Evolutionary conservation across 35 echinoderm and acorn worm species (phyloP), one percentile per base, ranked within the genome.

Genomic region (Hemicentrotus pulcherrimus): DNA sequence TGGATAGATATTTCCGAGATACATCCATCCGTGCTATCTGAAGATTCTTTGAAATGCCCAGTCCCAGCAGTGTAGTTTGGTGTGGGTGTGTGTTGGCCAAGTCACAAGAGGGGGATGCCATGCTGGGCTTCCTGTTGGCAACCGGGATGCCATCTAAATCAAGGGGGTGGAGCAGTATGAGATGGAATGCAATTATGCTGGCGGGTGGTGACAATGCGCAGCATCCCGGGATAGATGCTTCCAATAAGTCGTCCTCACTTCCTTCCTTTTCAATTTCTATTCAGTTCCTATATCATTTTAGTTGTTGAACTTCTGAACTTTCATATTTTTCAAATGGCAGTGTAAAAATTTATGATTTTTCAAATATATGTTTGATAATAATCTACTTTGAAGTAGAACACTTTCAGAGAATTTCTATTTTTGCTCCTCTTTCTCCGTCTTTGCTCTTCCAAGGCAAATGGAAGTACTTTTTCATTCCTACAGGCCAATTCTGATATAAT

Each of bases 141-240:
- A 55, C 50, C 50, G 12, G 50, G 50, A 55, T 55, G 65, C 65
- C 28, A n/a, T 22, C 28, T 78, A 78, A 78, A 78, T 22, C 65
- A n/a, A 78, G 65, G 65, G 61, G 65, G 65, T 28, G 65, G 65
- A 78, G 65, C 24, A 8, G 65, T n/a, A 78, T 78, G 65, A 78
- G 65, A 78, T 78, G 65, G 65, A 78, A 78, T 78, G 65, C 65
- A 78, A 78, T 78, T 78, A 78, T 22, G 65, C 65, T 78, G n/a
- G 65, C 65, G 65, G 65, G 65, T 78, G 65, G 65, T 78, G 65
- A 78, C 65, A 78, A 24, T 78, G 65, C 22, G 65, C 65, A 78
- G 65, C 28, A n/a, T 78, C 65, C 6, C 4, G 28, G 52, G 52
- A 59, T 10, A 78, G 65, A 78, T 78, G 65, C 65, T 78, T 22